Conservation (phyloP, 2,888 invertebrate species). For the Axea sp. region DNA sequence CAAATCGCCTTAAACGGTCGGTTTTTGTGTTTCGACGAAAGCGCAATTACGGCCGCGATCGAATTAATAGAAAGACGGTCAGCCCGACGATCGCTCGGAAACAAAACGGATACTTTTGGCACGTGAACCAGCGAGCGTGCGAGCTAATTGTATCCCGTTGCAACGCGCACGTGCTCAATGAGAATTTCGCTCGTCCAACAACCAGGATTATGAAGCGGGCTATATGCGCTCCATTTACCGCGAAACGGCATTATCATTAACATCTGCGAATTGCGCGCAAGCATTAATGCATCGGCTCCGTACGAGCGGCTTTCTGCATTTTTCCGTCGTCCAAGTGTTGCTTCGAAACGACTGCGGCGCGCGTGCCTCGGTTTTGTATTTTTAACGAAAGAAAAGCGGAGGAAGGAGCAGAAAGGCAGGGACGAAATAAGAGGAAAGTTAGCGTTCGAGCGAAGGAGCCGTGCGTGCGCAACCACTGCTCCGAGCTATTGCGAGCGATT, state of each 20-base stretch:
- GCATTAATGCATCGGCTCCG: no score
- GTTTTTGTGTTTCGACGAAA: no score
- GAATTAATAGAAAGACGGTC: constrained; percentile 26
- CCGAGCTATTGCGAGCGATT: constrained; percentile 25
- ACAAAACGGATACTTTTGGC: constrained; percentile 60
- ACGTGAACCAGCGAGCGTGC: constrained; percentile 50
- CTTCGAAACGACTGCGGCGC: no score
- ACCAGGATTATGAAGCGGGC: constrained; percentile 23
- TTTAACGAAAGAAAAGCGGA: no score
- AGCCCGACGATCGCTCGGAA: constrained; percentile 43
- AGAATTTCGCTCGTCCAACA: constrained; percentile 39
- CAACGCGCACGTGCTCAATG: constrained; percentile 64
- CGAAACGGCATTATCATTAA: constrained; percentile 45
- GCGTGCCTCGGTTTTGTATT: no score
- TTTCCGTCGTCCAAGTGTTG: no score
- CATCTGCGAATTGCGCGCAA: not conserved
- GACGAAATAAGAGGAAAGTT: no score
- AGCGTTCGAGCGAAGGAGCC: no score
- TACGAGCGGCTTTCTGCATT: no score
- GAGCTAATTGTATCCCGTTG: constrained; percentile 63
- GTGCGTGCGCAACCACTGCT: not conserved
- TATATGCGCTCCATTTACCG: constrained; percentile 52
- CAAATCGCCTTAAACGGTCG: no score
- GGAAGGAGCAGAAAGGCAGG: no score
- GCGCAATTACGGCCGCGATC: constrained; percentile 2